phyloP scores from a whole-genome alignment of 92 coral and sea anemone genomes.

The Palythoa caribaeorum region DNA sequence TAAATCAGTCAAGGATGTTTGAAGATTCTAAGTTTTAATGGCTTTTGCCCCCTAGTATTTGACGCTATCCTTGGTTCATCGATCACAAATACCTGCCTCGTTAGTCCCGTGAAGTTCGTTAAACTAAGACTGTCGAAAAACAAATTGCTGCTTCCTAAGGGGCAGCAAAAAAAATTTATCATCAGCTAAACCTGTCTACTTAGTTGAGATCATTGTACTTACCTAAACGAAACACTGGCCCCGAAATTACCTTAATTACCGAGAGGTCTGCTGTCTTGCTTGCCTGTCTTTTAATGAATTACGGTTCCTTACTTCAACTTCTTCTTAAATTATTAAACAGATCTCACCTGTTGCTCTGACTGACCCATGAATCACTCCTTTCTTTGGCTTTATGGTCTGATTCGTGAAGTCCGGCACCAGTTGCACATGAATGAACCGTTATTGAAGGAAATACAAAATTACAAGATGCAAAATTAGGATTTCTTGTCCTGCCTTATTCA shows the following conservation, averaged over 20 bases:
- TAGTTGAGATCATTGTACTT: not conserved
- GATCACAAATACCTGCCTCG: conserved; percentile 46
- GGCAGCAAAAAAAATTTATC: not conserved
- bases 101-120: not conserved
- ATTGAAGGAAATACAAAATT: not conserved
- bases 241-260: not conserved
- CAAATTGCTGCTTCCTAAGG: not conserved
- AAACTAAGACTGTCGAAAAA: not conserved
- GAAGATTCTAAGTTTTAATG: not conserved
- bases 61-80: conserved; percentile 20
- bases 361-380: conserved; percentile 4
- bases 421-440: conserved; percentile 13
- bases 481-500: not conserved
- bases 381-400: not conserved
- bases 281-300: conserved; percentile 4
- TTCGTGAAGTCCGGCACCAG: conserved; percentile 23
- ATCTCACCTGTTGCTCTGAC: conserved; percentile 23
- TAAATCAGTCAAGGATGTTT: not conserved
- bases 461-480: not conserved
- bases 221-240: not conserved
- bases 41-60: conserved; percentile 18
- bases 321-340: conserved; percentile 21
- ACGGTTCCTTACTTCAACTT: conserved; percentile 35
- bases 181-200: not conserved
- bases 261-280: conserved; percentile 6